Base-by-base conservation (phyloP, 2,797 vertebrate genomes). In the Pseudochaenichthys georgianus region DNA sequence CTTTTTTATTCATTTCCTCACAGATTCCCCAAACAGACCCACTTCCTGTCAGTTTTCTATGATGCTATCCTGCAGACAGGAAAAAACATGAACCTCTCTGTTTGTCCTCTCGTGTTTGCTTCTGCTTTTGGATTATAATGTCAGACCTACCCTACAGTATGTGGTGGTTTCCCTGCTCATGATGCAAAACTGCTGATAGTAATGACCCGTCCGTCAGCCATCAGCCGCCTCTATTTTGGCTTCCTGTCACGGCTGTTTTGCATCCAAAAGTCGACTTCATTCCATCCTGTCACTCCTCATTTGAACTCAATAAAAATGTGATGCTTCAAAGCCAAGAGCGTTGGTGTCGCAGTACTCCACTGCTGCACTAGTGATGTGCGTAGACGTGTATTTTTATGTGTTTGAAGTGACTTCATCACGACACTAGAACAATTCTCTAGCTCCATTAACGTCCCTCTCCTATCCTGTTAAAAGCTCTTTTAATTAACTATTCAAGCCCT, bases 21-120 rank as follows among this genome's bases (percentile, higher is more conserved):
- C 41, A 64, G 66, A 60, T 70, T 71, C 60, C 48, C 64, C 64
- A 43, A 70, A 68, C 73, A 68, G 59, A 65, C 77, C 79, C 76
- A 77, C 73, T 75, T 87, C 86, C 81, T 80, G 74, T 78, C 81
- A 59, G 45, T 59, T 72, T 64, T 53, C 17, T 13, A 15, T 43
- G 87, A 89, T 88, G 68, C 68, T 86, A 85, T 89, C 87, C 75
- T 28, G 70, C 69, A 31, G 47, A 74, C 86, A 90, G 90, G 90
- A 91, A 88, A 90, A 91, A 80, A 92, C 75, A 64, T 57, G 70
- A 72, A 38, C 61, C 51, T 62, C 62, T 85, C 48, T 3, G 43
- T 62, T 42, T 48, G 28, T 66, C 70, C 13, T 34, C 31, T 73
- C n/a, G 3, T 41, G 73, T 71, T 51, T 21, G 48, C 52, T 3